Evolutionary conservation across 2,888 invertebrate species (phyloP), one percentile per base, ranked within the genome.

Genomic region (Nemotelus nigrinus): DNA sequence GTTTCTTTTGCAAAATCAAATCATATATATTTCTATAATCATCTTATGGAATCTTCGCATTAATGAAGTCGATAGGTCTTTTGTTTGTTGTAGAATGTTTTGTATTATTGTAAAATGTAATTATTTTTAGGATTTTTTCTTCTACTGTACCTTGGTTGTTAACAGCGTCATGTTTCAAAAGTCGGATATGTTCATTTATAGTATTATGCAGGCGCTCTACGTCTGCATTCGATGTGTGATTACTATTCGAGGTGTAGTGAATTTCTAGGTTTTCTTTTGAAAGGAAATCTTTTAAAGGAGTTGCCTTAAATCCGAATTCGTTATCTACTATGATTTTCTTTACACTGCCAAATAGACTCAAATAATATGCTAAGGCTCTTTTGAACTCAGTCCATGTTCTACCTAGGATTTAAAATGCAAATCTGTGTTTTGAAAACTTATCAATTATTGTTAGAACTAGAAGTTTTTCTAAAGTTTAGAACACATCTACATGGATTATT

Each of bases 401-500:
- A 58, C 58, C 2, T n/a, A 58, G 58, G n/a, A 58, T 8, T 58
- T 58, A 2, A 25, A 58, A n/a, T n/a, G 43, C 64, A 64, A 5
- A 64, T 64, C 2, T 3, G 44, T 43, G 44, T 43, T 64, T 64
- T 6, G 3, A 64, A 44, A 41, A 64, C n/a, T 64, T 64, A 43
- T 64, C 64, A 8, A 64, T 64, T 64, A 64, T 64, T 41, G 64
- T 64, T 64, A 64, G 64, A 43, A 64, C 1, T 41, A 43, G 64
- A 43, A 41, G 53, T 6, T 53, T 53, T 8, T 53, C 10, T 6
- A 53, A 25, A 25, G 58, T 64, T 2, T 41, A 60, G 55, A 81
- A 80, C 3, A 78, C 76, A 64, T 81, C 81, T 0, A 80, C 53
- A 57, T 80, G 80, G 55, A 82, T 68, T n/a, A 79, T 77, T 64